These are phyloP conservation scores for Callinectes sapidus DNA, from an alignment of 2,888 invertebrate genomes.

Conservation along the genomic window DNA sequence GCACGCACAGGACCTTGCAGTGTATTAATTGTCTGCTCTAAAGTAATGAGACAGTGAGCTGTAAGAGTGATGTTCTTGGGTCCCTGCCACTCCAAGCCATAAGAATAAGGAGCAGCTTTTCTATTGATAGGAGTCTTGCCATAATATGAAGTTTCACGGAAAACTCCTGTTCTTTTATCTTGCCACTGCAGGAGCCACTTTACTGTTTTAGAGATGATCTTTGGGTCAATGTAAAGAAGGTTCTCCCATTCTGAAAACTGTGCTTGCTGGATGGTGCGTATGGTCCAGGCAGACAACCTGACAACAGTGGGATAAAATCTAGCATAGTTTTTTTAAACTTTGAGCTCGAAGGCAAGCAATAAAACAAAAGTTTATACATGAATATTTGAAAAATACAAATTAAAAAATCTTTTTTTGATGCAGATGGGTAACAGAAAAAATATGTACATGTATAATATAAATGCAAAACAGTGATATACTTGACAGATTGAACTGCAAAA, in stretches of 20 bases:
- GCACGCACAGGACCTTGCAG: constrained; percentile 75
- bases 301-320: not conserved
- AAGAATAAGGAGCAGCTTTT: constrained; percentile 53
- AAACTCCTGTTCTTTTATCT: constrained; percentile 72
- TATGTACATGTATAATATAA: too few relatives aligned
- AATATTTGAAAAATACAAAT: not conserved
- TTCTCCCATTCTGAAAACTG: constrained; percentile 80
- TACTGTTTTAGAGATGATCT: constrained; percentile 76
- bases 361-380: not conserved
- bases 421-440: not conserved
- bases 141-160: constrained; percentile 71
- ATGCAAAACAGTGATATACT: too few relatives aligned
- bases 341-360: not conserved
- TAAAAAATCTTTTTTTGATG: not conserved
- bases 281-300: constrained; percentile 79
- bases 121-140: constrained; percentile 72
- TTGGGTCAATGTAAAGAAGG: constrained; percentile 78
- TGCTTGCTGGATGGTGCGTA: constrained; percentile 77
- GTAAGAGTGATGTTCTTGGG: constrained; percentile 77
- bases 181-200: constrained; percentile 76
- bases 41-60: constrained; percentile 78
- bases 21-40: constrained; percentile 75
- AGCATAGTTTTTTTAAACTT: not conserved
- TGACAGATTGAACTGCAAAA: too few relatives aligned
- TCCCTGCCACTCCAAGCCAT: constrained; percentile 61